Base-by-base conservation (phyloP, 2,797 vertebrate genomes). In the Diplodus sargus region DNA sequence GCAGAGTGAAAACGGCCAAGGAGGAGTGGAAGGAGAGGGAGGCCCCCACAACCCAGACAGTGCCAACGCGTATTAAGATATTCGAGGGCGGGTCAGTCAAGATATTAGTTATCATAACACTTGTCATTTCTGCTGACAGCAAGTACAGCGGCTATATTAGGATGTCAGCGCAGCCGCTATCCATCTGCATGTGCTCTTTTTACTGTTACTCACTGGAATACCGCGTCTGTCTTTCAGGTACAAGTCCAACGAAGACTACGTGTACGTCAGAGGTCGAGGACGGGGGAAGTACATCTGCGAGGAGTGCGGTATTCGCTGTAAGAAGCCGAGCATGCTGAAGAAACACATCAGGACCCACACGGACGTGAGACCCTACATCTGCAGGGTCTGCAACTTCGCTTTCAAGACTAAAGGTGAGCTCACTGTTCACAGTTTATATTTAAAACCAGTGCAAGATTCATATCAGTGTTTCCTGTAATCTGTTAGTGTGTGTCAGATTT, bases 291-390 rank as follows among this genome's bases (percentile, higher is more conserved):
- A 99, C 84, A 99, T 99, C 88, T 99, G 98, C 85, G 98, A 99
- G 93, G 98, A 99, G 94, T 99, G 98, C 91, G 98, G 98, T 11
- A 99, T 99, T 92, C 98, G 98, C 86, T 99, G 98, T 78, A 99
- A 99, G 91, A 99, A 99, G 87, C 98, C 98, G 18, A 99, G 98
- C 94, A 99, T 99, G 98, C 96, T 99, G 78, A 99, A 99, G 83
- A 99, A 99, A 93, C 98, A 99, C 89, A 99, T 99, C 88, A 96
- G 98, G 68, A 99, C 98, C 34, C 98, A 99, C 70, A 99, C 98
- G 2, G 98, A 99, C 39, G 97, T 99, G 73, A 95, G 98, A 81
- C 98, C 98, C 30, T 99, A 99, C 7, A 95, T 99, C 83, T 99
- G 98, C 96, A 97, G 97, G 90, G 92, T 98, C 92, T 99, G 98